Percentiles rank a stretch among this genome's conserved stretches.
Evolutionary conservation across 2,888 invertebrate genomes (phyloP).

Genomic region (Holacanthella duospinosa): DNA sequence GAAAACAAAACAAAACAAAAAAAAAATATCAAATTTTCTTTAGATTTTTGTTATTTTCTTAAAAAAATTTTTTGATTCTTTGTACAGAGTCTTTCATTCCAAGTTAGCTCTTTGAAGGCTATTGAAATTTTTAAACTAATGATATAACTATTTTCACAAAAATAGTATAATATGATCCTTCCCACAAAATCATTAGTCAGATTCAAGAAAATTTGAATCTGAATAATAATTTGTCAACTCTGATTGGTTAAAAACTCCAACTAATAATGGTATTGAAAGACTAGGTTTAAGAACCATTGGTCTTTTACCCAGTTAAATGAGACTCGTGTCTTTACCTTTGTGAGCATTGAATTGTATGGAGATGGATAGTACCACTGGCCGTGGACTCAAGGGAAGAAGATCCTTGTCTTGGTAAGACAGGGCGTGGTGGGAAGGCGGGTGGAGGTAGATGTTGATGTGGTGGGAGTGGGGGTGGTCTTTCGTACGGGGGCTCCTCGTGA

Average conservation of each 20-base stretch:
- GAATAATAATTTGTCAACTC: too few species aligned
- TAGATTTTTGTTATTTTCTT: too few species aligned
- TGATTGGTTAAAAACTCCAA: too few species aligned
- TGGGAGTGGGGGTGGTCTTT: slow-evolving; percentile 39
- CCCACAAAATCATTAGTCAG: too few species aligned
- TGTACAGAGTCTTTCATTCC: not conserved
- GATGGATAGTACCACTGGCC: slow-evolving; percentile 49
- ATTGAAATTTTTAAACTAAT: too few species aligned
- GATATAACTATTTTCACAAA: too few species aligned
- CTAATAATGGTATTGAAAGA: too few species aligned
- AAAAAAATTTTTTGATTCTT: not conserved
- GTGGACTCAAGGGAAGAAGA: slow-evolving; percentile 59
- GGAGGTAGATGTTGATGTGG: slow-evolving; percentile 13
- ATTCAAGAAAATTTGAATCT: too few species aligned
- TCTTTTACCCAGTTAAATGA: slow-evolving; percentile 12
- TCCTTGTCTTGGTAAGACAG: slow-evolving; percentile 41
- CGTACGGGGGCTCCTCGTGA: slow-evolving; percentile 60
- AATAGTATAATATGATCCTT: too few species aligned
- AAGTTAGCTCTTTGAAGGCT: too few species aligned
- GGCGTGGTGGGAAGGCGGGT: not conserved
- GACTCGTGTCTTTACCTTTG: slow-evolving; percentile 12
- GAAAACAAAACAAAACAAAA: not conserved
- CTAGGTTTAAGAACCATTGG: not conserved
- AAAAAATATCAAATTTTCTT: not conserved
- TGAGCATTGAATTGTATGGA: slow-evolving; percentile 72